A percentile compares a stretch with the other conserved stretches of the same genome.
phyloP scores from a whole-genome alignment of 1,140 invertebrate genomes.

The Drosophila tani region DNA sequence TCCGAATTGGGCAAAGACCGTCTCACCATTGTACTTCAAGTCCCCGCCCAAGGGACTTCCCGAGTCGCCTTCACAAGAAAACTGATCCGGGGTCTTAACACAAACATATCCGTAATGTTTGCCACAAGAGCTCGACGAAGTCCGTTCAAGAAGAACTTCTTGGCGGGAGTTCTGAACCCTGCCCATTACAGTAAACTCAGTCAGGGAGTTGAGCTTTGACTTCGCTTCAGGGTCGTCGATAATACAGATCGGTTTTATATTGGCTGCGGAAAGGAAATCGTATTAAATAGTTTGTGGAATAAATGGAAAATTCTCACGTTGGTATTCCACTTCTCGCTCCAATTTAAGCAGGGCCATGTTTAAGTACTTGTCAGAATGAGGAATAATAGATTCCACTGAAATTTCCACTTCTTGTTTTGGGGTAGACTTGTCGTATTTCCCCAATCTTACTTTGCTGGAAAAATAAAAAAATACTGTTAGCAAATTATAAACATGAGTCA shows the following conservation, averaged over 20 bases:
- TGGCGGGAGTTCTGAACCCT: background rate
- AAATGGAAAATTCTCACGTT: background rate
- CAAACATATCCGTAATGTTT: background rate
- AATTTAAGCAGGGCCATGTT: background rate
- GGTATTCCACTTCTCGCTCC: background rate
- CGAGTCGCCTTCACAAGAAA: background rate
- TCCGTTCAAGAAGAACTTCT: too few species aligned
- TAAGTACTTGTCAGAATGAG: background rate
- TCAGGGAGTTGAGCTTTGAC: background rate
- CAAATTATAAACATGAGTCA: too few species aligned
- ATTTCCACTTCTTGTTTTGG: background rate
- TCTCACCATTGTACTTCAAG: background rate
- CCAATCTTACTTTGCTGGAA: background rate
- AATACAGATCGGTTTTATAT: conserved; percentile 4
- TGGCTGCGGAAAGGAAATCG: background rate
- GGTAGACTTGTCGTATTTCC: background rate
- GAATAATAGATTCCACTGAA: background rate
- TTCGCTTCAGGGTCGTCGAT: background rate
- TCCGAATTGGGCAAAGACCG: background rate
- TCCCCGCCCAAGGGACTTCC: background rate
- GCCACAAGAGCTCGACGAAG: background rate
- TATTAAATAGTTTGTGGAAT: background rate
- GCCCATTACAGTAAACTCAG: background rate
- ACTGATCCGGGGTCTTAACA: background rate
- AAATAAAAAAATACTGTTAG: too few species aligned